Base-by-base conservation (phyloP, 1,140 invertebrate species). In the Lucilia cuprina region DNA sequence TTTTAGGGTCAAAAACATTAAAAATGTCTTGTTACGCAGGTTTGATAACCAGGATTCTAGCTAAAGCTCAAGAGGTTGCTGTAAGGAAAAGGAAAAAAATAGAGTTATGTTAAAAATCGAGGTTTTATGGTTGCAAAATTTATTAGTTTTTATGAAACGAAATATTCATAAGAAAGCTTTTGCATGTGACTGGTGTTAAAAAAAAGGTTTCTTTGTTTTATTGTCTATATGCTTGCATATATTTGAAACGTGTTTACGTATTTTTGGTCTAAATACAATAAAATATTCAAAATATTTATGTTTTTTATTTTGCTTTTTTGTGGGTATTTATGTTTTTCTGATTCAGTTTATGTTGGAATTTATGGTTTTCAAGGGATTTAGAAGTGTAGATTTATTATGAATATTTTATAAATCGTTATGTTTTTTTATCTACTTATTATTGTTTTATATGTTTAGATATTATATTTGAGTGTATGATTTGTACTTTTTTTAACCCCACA, bases 381-480 rank as follows among this genome's bases (percentile, higher is more conserved):
- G 74, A 77, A 77, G 74, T 77, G 74, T 77, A 77, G 74, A 77
- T 77, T 77, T 77, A 77, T 77, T 77, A 77, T 77, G 74, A 77
- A 77, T 77, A 77, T 77, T 77, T 77, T 77, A 77, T 77, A 35
- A 77, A 77, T 77, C 74, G 34, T 21, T 17, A 34, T 75, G 74
- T 34, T 25, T 75, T 74, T 25, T 75, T 14, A 35, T 30, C 74
- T 34, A 14, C 12, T 75, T 75, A 75, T 75, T 25, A 14, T 34
- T 75, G 25, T 34, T 30, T 75, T 30, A 75, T 75, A 34, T 25
- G 74, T 41, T 41, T 41, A 41, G 41, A 41, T 55, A 13, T 0
- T 13, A 55, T 55, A 55, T 55, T 55, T 55, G n/a, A 55, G 17
- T 55, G 17, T 55, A 55, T 55, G 41, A 41, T 41, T 41, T 41